Conservation (phyloP, 2,888 invertebrate species). For the Acanthopleura granulata region DNA sequence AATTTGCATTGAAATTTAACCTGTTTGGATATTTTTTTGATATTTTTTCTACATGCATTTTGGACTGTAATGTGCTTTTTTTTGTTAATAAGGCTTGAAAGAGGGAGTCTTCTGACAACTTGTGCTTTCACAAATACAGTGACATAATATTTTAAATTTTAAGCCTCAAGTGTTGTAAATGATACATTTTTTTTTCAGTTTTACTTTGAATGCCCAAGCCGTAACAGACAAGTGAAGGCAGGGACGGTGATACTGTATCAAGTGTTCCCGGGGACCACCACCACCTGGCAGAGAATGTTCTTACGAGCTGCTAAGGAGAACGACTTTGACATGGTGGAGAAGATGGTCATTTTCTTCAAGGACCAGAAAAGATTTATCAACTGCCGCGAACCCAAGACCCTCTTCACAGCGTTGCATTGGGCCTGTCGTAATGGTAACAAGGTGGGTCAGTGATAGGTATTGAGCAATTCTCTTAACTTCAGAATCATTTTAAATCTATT, state of each 20-base stretch:
- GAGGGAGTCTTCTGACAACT: no score
- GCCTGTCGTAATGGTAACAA: slow-evolving; percentile 63
- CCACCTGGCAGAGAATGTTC: slow-evolving; percentile 61
- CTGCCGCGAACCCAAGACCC: slow-evolving; percentile 60
- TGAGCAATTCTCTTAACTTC: no score
- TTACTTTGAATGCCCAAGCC: slow-evolving; percentile 61
- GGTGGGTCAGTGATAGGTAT: slow-evolving; percentile 44
- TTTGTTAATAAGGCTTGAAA: no score
- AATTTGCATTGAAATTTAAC: no score
- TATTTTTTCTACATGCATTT: no score
- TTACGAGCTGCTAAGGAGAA: slow-evolving; percentile 61
- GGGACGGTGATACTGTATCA: slow-evolving; percentile 65
- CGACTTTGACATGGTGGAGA: slow-evolving; percentile 61
- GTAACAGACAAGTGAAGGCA: slow-evolving; percentile 61
- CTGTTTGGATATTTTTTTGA: no score
- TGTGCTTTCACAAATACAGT: no score
- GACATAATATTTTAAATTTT: no score
- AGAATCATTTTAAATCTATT: no score
- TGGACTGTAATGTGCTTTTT: no score
- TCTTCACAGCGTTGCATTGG: slow-evolving; percentile 64
- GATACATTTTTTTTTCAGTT: slow-evolving; percentile 48
- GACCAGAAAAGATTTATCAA: slow-evolving; percentile 63
- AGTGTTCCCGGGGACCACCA: slow-evolving; percentile 65
- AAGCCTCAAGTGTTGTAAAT: not conserved
- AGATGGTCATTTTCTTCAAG: slow-evolving; percentile 64